Evolutionary conservation across 2,113 vertebrate species (phyloP).

Genomic region (Mus pahari): DNA sequence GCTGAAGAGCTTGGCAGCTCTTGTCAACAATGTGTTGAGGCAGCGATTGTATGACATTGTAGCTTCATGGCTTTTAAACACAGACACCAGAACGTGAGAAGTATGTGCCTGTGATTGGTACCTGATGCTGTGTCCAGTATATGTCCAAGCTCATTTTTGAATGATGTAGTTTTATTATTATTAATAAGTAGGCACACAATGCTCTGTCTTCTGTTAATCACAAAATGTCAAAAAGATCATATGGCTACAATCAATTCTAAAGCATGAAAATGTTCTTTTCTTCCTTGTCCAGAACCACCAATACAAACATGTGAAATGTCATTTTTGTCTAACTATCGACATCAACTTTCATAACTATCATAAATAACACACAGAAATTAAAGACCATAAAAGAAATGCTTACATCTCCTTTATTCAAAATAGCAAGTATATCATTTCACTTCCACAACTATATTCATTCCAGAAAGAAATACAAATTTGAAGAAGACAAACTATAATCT

Average conservation of each 20-base stretch:
- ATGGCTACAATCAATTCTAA: constrained; percentile 39
- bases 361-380: constrained; percentile 19
- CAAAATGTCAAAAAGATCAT: constrained; percentile 53
- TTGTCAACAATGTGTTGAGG: constrained; percentile 77
- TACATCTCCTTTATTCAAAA: constrained; percentile 46
- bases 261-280: constrained; percentile 54
- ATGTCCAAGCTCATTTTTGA: background rate
- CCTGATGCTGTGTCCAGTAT: constrained; percentile 57
- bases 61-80: constrained; percentile 71
- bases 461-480: constrained; percentile 60
- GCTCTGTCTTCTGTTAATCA: constrained; percentile 19
- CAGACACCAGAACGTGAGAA: constrained; percentile 71
- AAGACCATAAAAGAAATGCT: constrained; percentile 6
- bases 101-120: constrained; percentile 75
- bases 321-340: constrained; percentile 26
- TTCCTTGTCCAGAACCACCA: constrained; percentile 71
- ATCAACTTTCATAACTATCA: constrained; percentile 18
- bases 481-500: constrained; percentile 64
- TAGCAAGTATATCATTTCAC: background rate
- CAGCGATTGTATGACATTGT: background rate
- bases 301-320: constrained; percentile 51
- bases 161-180: background rate
- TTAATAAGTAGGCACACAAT: background rate
- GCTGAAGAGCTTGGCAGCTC: constrained; percentile 72
- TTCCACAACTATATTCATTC: constrained; percentile 39